Conservation (phyloP, 2,888 invertebrate genomes). For the Macropis europaea region DNA sequence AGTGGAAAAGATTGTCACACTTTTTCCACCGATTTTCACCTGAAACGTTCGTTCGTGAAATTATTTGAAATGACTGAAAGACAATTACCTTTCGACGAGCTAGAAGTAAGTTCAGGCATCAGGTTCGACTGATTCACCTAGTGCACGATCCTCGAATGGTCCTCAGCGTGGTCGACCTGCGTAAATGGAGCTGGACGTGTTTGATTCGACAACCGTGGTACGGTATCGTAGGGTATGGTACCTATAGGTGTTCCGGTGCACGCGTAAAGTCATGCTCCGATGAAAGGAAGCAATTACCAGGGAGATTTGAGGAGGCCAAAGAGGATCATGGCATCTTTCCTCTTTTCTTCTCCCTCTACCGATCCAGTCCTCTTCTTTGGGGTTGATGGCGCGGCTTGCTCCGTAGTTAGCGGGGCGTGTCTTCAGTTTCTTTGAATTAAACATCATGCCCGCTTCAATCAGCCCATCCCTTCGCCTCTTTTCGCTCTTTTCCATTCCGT, state of each 20-base stretch:
- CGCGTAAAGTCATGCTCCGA: conserved; percentile 35
- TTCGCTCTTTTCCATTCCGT: conserved; percentile 33
- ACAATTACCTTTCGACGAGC: no score
- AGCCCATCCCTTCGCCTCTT: conserved; percentile 57
- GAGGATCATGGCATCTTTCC: conserved; percentile 48
- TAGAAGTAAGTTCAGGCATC: no score
- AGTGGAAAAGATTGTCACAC: no score
- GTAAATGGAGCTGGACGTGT: neutral
- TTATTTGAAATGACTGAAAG: no score
- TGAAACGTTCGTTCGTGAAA: no score
- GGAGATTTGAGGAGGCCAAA: conserved; percentile 56
- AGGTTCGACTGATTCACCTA: no score
- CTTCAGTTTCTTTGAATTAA: conserved; percentile 76
- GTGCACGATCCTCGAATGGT: neutral
- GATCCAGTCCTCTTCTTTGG: conserved; percentile 49
- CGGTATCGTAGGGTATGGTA: neutral
- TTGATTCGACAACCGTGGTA: neutral
- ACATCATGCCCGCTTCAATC: conserved; percentile 74
- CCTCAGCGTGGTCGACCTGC: neutral
- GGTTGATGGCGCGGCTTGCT: conserved; percentile 59
- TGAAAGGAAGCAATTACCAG: conserved; percentile 63
- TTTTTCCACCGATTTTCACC: no score
- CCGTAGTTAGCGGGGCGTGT: conserved; percentile 72
- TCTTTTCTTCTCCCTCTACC: conserved; percentile 6
- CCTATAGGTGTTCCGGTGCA: conserved; percentile 11